A percentile compares a stretch with the other conserved stretches of the same genome.
Conservation (phyloP, 2,888 invertebrate species). For the Polyploca ridens region DNA sequence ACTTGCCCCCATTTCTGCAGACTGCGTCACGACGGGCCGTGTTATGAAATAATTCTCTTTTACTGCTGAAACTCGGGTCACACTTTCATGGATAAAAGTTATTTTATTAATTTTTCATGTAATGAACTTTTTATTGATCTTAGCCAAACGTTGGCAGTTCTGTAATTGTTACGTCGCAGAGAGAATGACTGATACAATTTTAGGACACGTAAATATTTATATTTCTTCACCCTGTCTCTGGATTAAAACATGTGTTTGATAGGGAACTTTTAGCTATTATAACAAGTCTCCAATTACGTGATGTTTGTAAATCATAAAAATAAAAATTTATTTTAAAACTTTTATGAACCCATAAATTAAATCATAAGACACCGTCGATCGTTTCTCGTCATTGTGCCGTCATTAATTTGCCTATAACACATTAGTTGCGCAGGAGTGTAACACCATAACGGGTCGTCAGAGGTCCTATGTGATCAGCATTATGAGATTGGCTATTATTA, state of each 20-base stretch:
- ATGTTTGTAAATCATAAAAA: background rate
- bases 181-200: background rate
- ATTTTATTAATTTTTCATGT: background rate
- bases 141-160: background rate
- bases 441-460: constrained; percentile 39
- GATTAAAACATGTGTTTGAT: too few relatives aligned
- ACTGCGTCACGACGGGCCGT: constrained; percentile 23
- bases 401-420: constrained; percentile 35
- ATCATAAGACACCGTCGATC: constrained; percentile 19
- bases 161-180: background rate
- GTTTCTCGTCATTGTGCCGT: constrained; percentile 31
- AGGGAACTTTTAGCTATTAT: too few relatives aligned
- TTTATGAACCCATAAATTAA: background rate
- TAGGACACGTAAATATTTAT: background rate
- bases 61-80: background rate
- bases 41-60: constrained; percentile 22
- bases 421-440: constrained; percentile 38
- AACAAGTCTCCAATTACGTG: too few relatives aligned
- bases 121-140: background rate
- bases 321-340: background rate
- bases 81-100: background rate
- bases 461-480: constrained; percentile 39
- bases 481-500: constrained; percentile 26
- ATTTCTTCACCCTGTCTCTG: too few relatives aligned
- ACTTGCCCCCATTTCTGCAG: constrained; percentile 57